phyloP scores from a whole-genome alignment of 2,888 invertebrate genomes.

The Corbicula japonica region DNA sequence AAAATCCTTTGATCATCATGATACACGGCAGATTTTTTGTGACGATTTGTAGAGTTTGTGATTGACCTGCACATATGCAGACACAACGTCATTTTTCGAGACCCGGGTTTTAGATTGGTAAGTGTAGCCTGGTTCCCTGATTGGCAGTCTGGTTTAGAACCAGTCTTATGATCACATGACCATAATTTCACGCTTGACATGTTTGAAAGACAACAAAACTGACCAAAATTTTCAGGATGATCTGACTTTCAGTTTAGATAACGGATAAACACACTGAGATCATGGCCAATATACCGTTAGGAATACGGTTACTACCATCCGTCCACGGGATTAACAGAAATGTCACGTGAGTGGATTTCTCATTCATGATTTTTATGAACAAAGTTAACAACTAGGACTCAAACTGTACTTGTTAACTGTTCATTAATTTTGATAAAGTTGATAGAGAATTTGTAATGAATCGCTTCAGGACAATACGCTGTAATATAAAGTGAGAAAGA shows the following conservation, averaged over 20 bases:
- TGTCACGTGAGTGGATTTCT: constrained; percentile 42
- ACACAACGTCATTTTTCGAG: no score
- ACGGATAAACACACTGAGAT: background rate
- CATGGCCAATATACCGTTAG: constrained; percentile 47
- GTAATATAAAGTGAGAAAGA: background rate
- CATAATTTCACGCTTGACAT: no score
- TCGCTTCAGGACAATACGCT: background rate
- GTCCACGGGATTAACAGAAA: constrained; percentile 21
- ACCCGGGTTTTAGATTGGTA: no score
- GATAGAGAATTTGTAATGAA: background rate
- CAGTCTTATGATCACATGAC: constrained; percentile 2
- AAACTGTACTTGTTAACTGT: background rate
- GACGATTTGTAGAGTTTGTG: no score
- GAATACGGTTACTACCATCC: constrained; percentile 43
- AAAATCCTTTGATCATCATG: no score
- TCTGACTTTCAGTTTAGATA: constrained; percentile 24
- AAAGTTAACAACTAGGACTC: no score
- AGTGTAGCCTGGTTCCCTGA: no score
- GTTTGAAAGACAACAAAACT: no score
- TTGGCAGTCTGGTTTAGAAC: no score
- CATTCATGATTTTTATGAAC: constrained; percentile 20
- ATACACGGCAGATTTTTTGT: no score
- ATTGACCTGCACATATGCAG: no score
- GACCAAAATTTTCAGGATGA: no score
- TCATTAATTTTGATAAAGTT: background rate